Evolutionary conservation across 2,797 vertebrate species (phyloP).

Genomic region (Hephaestus fuliginosus): DNA sequence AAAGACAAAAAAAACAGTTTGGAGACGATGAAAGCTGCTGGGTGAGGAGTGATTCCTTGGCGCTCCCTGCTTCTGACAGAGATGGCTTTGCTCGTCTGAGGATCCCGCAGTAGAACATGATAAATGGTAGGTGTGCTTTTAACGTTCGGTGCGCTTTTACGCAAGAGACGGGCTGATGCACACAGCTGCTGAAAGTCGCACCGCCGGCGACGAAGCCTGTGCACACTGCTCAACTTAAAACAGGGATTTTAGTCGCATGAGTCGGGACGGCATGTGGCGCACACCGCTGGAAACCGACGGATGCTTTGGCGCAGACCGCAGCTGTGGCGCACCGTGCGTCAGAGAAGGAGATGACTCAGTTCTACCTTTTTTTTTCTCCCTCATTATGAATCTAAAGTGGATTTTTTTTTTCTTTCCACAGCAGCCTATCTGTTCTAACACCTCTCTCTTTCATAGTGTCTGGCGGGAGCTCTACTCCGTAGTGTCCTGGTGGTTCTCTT

Average conservation of each 20-base stretch:
- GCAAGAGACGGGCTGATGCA: background rate
- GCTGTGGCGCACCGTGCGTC: background rate
- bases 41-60: conserved; percentile 48
- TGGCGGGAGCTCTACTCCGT: conserved; percentile 79
- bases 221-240: background rate
- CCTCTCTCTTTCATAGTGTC: conserved; percentile 71
- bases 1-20: background rate
- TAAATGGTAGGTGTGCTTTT: conserved; percentile 83
- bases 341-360: background rate
- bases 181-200: background rate
- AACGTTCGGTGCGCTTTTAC: conserved; percentile 39
- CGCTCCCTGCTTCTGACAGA: conserved; percentile 53
- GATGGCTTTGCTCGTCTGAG: conserved; percentile 72
- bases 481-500: conserved; percentile 79
- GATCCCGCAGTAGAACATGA: conserved; percentile 78
- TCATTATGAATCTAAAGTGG: background rate
- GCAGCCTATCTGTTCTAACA: background rate
- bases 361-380: background rate
- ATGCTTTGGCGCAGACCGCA: background rate
- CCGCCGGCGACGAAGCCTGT: background rate
- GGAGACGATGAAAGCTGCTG: conserved; percentile 51
- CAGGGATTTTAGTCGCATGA: background rate
- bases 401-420: background rate
- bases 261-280: background rate
- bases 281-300: background rate